Conservation (phyloP, 2,797 vertebrate genomes). For the Urocyon cinereoargenteus region DNA sequence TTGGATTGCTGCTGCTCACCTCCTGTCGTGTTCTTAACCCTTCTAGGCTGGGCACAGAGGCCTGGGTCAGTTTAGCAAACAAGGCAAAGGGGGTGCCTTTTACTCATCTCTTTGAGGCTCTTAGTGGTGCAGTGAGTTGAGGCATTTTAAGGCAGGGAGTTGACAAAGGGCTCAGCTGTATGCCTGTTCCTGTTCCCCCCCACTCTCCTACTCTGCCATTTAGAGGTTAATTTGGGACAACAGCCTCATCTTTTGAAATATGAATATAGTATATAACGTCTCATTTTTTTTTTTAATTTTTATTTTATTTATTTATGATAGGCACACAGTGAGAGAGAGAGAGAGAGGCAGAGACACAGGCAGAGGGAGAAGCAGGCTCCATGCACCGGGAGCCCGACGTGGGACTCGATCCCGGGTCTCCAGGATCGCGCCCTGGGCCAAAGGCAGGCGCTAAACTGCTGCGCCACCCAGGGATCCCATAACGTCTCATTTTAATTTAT, state of each 20-base stretch:
- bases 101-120: not conserved
- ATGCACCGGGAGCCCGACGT: no score
- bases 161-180: slow-evolving; percentile 16
- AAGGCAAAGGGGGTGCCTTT: not conserved
- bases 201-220: not conserved
- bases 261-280: not conserved
- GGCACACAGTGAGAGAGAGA: no score
- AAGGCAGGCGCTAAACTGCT: no score
- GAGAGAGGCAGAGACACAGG: no score
- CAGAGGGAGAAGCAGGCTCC: no score
- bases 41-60: not conserved
- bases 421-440: no score
- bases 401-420: no score
- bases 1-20: not conserved
- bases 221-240: slow-evolving; percentile 38
- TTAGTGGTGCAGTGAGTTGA: not conserved
- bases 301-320: no score
- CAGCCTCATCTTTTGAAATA: slow-evolving; percentile 54
- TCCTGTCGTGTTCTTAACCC: not conserved
- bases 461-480: no score
- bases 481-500: slow-evolving; percentile 42
- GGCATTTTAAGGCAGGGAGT: not conserved
- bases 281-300: no score
- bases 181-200: not conserved
- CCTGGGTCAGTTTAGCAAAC: not conserved